Evolutionary conservation across 2,797 vertebrate genomes (phyloP).

Genomic region (Poeciliopsis gracilis): DNA sequence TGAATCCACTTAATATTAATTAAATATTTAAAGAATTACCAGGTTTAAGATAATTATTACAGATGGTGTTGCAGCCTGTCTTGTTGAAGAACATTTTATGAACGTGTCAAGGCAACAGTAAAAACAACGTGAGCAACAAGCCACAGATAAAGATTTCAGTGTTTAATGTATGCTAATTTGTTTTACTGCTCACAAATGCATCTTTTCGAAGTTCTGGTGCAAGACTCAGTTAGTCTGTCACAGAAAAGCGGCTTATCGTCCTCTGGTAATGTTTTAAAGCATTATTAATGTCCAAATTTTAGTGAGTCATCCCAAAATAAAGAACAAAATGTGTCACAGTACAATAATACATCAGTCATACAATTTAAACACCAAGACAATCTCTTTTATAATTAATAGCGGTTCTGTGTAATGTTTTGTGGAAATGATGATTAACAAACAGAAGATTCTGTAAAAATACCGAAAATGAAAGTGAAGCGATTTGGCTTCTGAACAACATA

Average conservation of each 20-base stretch:
- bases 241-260: background rate
- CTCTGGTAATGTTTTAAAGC: background rate
- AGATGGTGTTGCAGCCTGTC: conserved; percentile 1
- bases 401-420: background rate
- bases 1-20: background rate
- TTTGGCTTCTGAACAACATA: background rate
- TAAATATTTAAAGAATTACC: conserved; percentile 2
- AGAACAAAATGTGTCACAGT: background rate
- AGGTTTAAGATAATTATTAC: conserved; percentile 11
- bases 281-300: background rate
- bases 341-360: background rate
- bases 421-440: background rate
- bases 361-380: background rate
- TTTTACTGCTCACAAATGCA: background rate
- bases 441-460: background rate
- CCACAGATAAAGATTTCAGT: conserved; percentile 1
- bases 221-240: background rate
- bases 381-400: background rate
- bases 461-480: background rate
- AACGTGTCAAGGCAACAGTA: background rate
- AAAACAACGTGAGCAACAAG: background rate
- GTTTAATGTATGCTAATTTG: background rate
- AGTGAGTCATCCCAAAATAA: background rate
- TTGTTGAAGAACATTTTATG: conserved; percentile 7
- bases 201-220: background rate